These are phyloP conservation scores for Clusia tigrina DNA, from an alignment of 2,888 invertebrate species.

Conservation along the genomic window DNA sequence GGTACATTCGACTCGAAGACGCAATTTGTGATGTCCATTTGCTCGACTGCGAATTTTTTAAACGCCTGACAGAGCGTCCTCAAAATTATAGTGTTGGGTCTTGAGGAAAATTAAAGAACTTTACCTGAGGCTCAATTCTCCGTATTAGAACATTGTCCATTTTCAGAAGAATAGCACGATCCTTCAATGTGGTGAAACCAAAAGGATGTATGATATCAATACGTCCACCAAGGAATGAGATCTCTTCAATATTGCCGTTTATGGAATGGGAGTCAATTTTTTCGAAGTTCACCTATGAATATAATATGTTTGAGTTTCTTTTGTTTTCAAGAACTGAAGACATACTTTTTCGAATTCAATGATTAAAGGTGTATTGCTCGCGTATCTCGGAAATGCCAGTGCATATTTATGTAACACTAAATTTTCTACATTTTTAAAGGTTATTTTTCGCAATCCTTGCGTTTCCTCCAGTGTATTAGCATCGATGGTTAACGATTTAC, in stretches of 20 bases:
- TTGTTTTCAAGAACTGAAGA: constrained; percentile 5
- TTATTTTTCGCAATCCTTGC: constrained; percentile 70
- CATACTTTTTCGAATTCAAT: constrained; percentile 59
- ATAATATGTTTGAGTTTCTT: constrained; percentile 16
- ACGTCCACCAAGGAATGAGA: constrained; percentile 71
- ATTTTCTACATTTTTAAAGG: constrained; percentile 71
- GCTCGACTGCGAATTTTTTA: constrained; percentile 78
- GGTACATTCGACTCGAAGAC: constrained; percentile 69
- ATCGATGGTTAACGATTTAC: constrained; percentile 70
- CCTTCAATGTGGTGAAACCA: constrained; percentile 77
- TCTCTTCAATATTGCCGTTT: constrained; percentile 75
- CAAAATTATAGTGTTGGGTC: not conserved
- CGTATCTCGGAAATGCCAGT: constrained; percentile 69
- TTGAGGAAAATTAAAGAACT: not conserved
- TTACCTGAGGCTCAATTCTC: constrained; percentile 67
- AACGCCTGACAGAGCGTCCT: constrained; percentile 68
- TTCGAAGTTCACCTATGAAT: constrained; percentile 64
- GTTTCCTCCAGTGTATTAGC: constrained; percentile 70
- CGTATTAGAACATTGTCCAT: constrained; percentile 71
- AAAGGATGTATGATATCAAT: constrained; percentile 74
- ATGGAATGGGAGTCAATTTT: constrained; percentile 72
- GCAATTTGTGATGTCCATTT: constrained; percentile 72
- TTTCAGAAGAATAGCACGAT: constrained; percentile 70
- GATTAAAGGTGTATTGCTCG: constrained; percentile 58
- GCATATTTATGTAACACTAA: constrained; percentile 71